Evolutionary conservation across 2,888 invertebrate species (phyloP), one percentile per base, ranked within the genome.

Genomic region (Sicus ferrugineus): DNA sequence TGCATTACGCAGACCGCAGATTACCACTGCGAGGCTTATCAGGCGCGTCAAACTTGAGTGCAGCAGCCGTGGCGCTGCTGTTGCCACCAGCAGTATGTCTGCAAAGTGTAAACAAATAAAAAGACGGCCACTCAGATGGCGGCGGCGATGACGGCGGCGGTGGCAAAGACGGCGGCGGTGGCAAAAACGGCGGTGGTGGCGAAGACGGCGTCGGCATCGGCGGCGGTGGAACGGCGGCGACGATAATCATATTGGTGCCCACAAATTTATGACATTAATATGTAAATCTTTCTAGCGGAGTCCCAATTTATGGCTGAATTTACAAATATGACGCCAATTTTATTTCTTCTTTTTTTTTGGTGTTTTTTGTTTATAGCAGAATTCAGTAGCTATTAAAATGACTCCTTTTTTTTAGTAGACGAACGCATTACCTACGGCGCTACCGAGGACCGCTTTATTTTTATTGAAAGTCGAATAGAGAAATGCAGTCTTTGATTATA

Each of bases 201-300:
- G 26, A 14, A 28, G 54, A 19, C 63, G 48, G n/a, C 48, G 30
- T 28, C 19, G 19, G 11, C 19, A 11, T 11, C 46, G 3, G 46
- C 50, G 21, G 50, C 26, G 54, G 28, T 3, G 26, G 28, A 14
- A 11, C 23, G 38, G n/a, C 30, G 31, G 21, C 31, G 21, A 26
- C 61, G 42, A 21, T 30, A 48, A 7, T 48, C 23, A 52, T 59
- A 16, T 67, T 58, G 59, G 48, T 58, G 48, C 38, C 34, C 65
- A 52, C 58, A 59, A 59, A 67, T 67, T 59, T 67, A 67, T 67
- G 42, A n/a, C 31, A 30, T 21, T 23, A 67, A 67, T 59, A 67
- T 67, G 59, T n/a, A 59, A 67, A 67, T 67, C 4, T 31, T 26
- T 11, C 3, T 9, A 19, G 19, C 42, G 9, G 28, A 26, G 23